These are phyloP conservation scores for Prinia subflava DNA, from an alignment of 2,113 vertebrate genomes.

Conservation along the genomic window DNA sequence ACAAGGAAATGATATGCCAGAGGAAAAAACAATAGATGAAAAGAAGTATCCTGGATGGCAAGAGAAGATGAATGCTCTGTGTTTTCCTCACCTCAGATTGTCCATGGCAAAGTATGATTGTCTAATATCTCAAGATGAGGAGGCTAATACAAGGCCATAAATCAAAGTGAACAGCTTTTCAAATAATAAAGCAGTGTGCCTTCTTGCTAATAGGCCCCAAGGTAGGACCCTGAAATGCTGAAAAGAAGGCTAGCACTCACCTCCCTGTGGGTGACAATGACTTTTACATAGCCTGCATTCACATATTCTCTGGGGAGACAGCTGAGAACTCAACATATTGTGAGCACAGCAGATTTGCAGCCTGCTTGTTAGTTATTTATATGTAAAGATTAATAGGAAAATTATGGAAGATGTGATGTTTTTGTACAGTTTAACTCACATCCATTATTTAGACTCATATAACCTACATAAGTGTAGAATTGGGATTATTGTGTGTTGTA, in stretches of 20 bases:
- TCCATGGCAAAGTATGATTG: slow-evolving; percentile 50
- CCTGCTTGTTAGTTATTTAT: neutral
- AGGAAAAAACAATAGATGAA: slow-evolving; percentile 51
- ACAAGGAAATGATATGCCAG: slow-evolving; percentile 50
- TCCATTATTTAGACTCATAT: neutral
- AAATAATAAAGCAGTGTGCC: slow-evolving; percentile 31
- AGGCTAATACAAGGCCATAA: slow-evolving; percentile 57
- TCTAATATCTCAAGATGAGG: slow-evolving; percentile 55
- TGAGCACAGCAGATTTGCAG: neutral
- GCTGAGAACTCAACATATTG: neutral
- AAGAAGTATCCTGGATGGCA: slow-evolving; percentile 24
- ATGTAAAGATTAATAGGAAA: neutral
- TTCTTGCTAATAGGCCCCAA: neutral
- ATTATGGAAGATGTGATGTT: neutral
- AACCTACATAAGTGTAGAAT: neutral
- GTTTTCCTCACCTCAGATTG: slow-evolving; percentile 36
- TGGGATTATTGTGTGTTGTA: neutral
- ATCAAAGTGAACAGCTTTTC: slow-evolving; percentile 49
- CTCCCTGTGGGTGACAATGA: neutral
- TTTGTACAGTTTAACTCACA: neutral
- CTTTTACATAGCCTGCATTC: neutral
- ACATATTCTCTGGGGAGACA: neutral
- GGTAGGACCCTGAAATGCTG: neutral
- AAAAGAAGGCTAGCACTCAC: neutral
- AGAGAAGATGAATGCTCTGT: slow-evolving; percentile 57